Percentiles rank a stretch among this genome's conserved stretches.
Conservation (phyloP, 2,888 invertebrate genomes). For the Epiblema foenella region DNA sequence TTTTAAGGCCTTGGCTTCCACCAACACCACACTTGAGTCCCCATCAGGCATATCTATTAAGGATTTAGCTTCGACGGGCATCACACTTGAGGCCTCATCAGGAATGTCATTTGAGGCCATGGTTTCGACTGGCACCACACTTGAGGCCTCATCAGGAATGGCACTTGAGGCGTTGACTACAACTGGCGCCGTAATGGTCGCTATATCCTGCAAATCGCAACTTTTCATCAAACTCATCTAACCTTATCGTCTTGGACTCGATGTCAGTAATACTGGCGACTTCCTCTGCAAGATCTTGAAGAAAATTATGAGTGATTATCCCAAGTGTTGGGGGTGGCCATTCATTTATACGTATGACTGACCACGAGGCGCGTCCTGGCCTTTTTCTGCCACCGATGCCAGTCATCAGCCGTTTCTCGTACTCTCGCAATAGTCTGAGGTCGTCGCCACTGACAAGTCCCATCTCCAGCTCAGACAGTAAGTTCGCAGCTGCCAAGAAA, state of each 20-base stretch:
- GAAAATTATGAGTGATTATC: not conserved
- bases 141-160: not conserved
- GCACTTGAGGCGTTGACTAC: not conserved
- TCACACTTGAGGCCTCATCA: not conserved
- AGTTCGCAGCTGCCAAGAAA: slow-evolving; percentile 1
- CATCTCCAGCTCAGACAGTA: slow-evolving; percentile 5
- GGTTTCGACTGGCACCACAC: not conserved
- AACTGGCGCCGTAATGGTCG: not conserved
- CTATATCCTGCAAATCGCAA: not conserved
- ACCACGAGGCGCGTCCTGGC: no score
- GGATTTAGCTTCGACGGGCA: not conserved
- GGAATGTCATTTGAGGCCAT: not conserved
- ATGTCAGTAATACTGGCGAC: not conserved
- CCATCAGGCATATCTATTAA: not conserved
- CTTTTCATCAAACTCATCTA: not conserved
- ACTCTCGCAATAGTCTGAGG: not conserved
- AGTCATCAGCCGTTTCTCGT: not conserved
- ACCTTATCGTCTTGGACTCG: not conserved
- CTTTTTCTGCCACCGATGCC: not conserved
- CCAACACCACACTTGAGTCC: not conserved
- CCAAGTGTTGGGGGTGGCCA: not conserved
- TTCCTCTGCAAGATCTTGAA: not conserved
- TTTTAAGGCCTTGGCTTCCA: not conserved
- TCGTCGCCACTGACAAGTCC: not conserved
- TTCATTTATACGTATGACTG: not conserved